Evolutionary conservation across 92 coral and sea anemone species (phyloP), one percentile per base, ranked within the genome.

Genomic region (Heteractis magnifica): DNA sequence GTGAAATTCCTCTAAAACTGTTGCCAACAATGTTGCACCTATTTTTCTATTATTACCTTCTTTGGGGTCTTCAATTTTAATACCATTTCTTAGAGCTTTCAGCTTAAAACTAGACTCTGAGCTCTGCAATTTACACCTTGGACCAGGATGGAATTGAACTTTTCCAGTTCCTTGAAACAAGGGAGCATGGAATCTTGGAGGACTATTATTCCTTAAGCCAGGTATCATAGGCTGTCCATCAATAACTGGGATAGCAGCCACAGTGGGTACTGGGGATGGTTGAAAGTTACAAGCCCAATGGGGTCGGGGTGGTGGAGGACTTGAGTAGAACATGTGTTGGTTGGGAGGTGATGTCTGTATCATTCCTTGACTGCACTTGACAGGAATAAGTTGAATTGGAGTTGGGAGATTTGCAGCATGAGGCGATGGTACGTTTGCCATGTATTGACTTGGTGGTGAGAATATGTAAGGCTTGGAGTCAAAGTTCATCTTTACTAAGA

Each of bases 11-110:
- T 13, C 10, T 55, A 2, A 8, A 13, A 13, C 6, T 55, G 59
- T 55, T 55, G 59, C 14, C 59, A 55, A 8, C 0, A 55, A 13
- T 13, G 11, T 13, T 0, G 1, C 53, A 10, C 4, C 53, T 19
- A 21, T 49, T 14, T 58, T 12, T 79, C 1, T 48, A n/a, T 53
- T 14, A 8, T 23, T 77, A 85, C 86, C 89, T 85, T 59, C 78
- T n/a, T 74, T 84, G 44, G 77, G 75, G 10, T 80, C 86, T 10
- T 93, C 86, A 49, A 93, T 79, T 86, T 81, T 93, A 72, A 93
- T 93, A 14, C 97, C 94, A 83, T 85, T 83, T 70, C 90, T 85
- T 34, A 60, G 77, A 15, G 97, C 94, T 12, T 88, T 88, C 21
- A 76, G 81, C 84, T 81, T 80, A 79, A 90, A 90, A 51, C 60